Percentiles rank a stretch among this genome's conserved stretches.
Evolutionary conservation across 2,113 vertebrate species (phyloP).

Genomic region (Actinemys pallida): DNA sequence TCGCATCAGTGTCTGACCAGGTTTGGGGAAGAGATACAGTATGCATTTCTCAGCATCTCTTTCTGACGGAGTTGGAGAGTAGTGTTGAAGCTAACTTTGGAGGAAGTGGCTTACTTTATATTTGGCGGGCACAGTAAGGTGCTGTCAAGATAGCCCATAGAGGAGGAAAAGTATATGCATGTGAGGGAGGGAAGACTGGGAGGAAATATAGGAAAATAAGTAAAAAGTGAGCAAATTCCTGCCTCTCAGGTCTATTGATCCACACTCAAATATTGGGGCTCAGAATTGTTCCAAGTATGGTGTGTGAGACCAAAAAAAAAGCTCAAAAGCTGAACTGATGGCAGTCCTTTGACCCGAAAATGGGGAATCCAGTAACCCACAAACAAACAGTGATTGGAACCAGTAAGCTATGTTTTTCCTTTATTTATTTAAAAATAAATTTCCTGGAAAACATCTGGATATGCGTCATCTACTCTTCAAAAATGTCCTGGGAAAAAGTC

Average conservation of each 20-base stretch:
- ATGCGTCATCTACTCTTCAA: conserved; percentile 68
- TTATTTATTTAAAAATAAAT: conserved; percentile 79
- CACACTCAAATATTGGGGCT: neutral
- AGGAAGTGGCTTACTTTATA: conserved; percentile 5
- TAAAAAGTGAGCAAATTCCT: neutral
- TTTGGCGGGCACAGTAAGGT: neutral
- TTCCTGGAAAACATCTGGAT: conserved; percentile 76
- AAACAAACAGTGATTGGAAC: conserved; percentile 21
- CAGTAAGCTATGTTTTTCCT: conserved; percentile 62
- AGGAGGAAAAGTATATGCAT: neutral
- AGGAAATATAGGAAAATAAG: neutral
- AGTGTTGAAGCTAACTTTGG: conserved; percentile 6
- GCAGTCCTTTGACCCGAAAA: neutral
- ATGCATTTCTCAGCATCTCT: neutral
- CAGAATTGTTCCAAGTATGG: neutral
- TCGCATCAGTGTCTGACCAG: neutral
- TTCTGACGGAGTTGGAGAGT: neutral
- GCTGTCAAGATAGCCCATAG: neutral
- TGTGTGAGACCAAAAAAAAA: neutral
- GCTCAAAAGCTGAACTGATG: neutral
- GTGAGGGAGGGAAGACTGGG: neutral
- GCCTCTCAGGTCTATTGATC: neutral
- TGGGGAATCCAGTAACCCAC: conserved; percentile 39
- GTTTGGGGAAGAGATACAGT: neutral
- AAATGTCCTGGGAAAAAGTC: conserved; percentile 78